Evolutionary conservation across 2,888 invertebrate species (phyloP).

Genomic region (Agonum fuliginosum): DNA sequence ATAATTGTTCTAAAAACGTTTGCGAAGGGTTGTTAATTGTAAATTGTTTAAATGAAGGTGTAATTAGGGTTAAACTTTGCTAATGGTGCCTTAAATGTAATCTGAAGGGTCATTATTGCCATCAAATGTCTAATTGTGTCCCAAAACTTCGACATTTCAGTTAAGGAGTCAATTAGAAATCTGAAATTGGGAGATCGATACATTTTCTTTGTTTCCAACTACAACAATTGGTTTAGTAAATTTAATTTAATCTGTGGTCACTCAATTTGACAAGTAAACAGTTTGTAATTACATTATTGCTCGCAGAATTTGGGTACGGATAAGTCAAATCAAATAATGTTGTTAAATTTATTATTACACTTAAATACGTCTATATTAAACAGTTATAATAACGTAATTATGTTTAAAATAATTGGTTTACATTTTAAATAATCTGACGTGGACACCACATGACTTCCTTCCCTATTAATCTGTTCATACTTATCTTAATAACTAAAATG

Average conservation of each 20-base stretch:
- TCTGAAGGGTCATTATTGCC: conserved; percentile 15
- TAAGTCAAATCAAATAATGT: too few species aligned
- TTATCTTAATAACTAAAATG: too few species aligned
- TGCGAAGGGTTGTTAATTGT: not conserved
- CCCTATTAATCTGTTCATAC: too few species aligned
- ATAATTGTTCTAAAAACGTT: not conserved
- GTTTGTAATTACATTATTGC: too few species aligned
- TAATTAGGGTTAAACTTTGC: not conserved
- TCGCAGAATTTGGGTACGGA: too few species aligned
- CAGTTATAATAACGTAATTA: too few species aligned
- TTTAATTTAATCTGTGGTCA: not conserved
- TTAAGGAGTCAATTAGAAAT: conserved; percentile 30
- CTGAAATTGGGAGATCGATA: not conserved
- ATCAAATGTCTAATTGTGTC: conserved; percentile 14
- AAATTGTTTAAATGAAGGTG: not conserved
- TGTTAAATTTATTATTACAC: too few species aligned
- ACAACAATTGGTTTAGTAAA: conserved; percentile 21
- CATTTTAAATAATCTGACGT: too few species aligned
- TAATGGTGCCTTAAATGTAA: conserved; percentile 3
- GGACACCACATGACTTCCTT: too few species aligned
- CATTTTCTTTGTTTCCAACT: not conserved
- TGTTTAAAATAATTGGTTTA: too few species aligned
- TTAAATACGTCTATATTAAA: too few species aligned
- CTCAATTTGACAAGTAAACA: too few species aligned
- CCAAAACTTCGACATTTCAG: conserved; percentile 5